phyloP scores from a whole-genome alignment of 2,797 vertebrate species.

The Synaphobranchus kaupii region DNA sequence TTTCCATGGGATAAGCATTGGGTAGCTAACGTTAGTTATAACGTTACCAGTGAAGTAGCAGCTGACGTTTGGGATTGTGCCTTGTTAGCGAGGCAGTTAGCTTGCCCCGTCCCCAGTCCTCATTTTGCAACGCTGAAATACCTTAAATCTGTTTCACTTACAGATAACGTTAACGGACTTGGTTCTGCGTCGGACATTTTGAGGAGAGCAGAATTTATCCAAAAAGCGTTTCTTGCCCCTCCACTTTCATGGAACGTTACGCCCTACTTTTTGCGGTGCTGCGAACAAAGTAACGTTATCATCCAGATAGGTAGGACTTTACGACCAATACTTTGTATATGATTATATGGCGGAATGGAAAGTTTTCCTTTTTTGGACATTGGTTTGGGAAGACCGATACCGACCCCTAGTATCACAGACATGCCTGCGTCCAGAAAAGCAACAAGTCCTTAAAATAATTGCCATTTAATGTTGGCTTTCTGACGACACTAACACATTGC shows the following conservation, averaged over 20 bases:
- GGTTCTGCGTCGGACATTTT: slow-evolving; percentile 37
- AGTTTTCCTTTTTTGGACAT: slow-evolving; percentile 21
- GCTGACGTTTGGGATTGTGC: not conserved
- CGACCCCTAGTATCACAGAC: not conserved
- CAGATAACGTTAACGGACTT: not conserved
- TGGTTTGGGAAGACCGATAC: not conserved
- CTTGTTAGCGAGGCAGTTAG: not conserved
- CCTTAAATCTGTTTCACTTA: not conserved
- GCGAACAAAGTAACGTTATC: not conserved
- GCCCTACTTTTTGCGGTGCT: not conserved
- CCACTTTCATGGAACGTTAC: not conserved
- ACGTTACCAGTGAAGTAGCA: not conserved
- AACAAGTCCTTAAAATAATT: not conserved
- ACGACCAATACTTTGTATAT: not conserved
- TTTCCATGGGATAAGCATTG: slow-evolving; percentile 58
- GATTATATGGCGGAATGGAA: not conserved
- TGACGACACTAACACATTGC: not conserved
- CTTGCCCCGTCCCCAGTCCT: not conserved
- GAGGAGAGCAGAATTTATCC: slow-evolving; percentile 24
- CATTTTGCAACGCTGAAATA: not conserved
- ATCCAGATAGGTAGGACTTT: not conserved
- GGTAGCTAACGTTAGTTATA: not conserved
- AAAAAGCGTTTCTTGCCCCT: not conserved
- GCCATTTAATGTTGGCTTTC: not conserved
- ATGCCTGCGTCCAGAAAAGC: not conserved